Base-by-base conservation (phyloP, 2,888 invertebrate genomes). In the Bellardia bayeri region DNA sequence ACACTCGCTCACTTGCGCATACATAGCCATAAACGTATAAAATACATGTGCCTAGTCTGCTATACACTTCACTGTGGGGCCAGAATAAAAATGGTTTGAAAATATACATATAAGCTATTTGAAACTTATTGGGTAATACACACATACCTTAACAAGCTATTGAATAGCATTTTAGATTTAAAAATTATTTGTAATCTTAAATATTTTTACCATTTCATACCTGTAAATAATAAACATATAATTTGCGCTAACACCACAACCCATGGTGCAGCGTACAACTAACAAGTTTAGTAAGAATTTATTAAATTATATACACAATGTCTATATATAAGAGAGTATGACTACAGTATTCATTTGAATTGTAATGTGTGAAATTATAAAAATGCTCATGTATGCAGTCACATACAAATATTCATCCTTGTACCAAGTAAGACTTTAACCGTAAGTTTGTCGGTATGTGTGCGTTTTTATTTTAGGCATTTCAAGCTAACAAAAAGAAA, bases 351-450 rank as follows among this genome's bases (percentile, higher is more conserved):
- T 40, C 61, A 45, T 42, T 74, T 58, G 8, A 30, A 74, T 66
- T 74, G 42, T 58, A 42, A 74, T 42, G 45, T 14, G 72, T 58
- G 56, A 68, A 68, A 68, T 68, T 68, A 68, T 30, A 68, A 68
- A 49, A 68, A 68, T 68, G 23, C 45, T 2, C 30, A 66, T 66
- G 66, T 45, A 40, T 64, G 63, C 63, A 64, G 56, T 7, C 23
- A 61, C 61, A 61, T 64, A 8, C 16, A 11, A 8, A 16, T 9
- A 16, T 64, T 11, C 16, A 64, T 16, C 64, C 64, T 40, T 37
- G 64, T 61, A n/a, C 33, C 40, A 0, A 4, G 37, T 16, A 40
- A 40, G 40, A 64, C 40, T 64, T 64, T 7, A n/a, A 40, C 11
- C 64, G 13, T 49, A 45, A 68, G 45, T 66, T 33, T 16, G 45